phyloP scores from a whole-genome alignment of 2,888 invertebrate genomes.

The Clistopyga incitator region DNA sequence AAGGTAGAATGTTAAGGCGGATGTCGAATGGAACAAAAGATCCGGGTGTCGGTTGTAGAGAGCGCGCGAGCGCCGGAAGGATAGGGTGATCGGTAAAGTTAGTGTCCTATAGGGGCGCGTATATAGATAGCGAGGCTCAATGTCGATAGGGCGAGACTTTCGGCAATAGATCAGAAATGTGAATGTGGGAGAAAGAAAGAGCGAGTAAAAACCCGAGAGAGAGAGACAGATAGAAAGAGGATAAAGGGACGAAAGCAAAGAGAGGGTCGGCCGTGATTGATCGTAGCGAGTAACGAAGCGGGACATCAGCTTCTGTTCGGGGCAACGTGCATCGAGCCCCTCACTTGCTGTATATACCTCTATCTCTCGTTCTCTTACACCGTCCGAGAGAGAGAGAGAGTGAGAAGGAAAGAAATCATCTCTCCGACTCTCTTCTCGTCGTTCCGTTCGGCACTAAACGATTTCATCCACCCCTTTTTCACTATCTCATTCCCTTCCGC shows the following conservation, averaged over 20 bases:
- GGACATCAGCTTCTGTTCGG: conserved; percentile 69
- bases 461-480: conserved; percentile 53
- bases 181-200: conserved; percentile 52
- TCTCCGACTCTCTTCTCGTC: conserved; percentile 56
- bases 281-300: conserved; percentile 71
- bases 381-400: conserved; percentile 15
- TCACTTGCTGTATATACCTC: conserved; percentile 37
- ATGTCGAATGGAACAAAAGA: conserved; percentile 54
- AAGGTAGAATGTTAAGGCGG: conserved; percentile 23
- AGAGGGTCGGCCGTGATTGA: conserved; percentile 70
- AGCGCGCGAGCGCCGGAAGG: conserved; percentile 59
- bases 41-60: conserved; percentile 30
- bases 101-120: conserved; percentile 50
- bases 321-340: conserved; percentile 47
- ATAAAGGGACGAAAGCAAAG: conserved; percentile 46
- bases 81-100: conserved; percentile 62
- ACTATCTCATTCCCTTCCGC: conserved; percentile 36
- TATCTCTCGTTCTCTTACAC: conserved; percentile 34
- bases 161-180: conserved; percentile 28
- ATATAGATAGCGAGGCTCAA: conserved; percentile 35
- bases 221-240: conserved; percentile 43
- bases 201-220: background rate
- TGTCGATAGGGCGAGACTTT: conserved; percentile 27
- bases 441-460: conserved; percentile 50
- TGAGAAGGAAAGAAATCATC: conserved; percentile 18